Conservation (phyloP, 2,888 invertebrate genomes). For the Himalopsyche japonica region DNA sequence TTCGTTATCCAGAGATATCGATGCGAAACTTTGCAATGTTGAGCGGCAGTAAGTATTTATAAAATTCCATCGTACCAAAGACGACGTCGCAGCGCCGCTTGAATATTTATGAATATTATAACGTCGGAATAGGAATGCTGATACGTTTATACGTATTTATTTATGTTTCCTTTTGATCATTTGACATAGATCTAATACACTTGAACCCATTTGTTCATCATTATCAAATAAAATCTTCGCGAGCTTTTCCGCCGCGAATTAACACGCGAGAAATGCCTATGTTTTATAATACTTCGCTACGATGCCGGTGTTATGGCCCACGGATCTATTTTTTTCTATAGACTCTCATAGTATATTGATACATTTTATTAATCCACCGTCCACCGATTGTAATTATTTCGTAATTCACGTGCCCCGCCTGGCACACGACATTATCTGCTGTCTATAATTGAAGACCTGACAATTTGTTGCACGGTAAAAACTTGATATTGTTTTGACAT, state of each 20-base stretch:
- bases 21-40: background rate
- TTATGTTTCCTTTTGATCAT: background rate
- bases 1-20: background rate
- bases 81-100: background rate
- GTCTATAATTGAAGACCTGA: too few relatives aligned
- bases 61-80: background rate
- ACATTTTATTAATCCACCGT: too few relatives aligned
- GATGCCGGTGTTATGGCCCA: background rate
- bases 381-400: too few relatives aligned
- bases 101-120: background rate
- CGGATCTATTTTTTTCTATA: background rate
- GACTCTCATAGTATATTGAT: too few relatives aligned
- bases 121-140: background rate
- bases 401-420: too few relatives aligned
- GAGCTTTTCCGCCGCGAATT: background rate
- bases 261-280: background rate
- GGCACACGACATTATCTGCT: too few relatives aligned
- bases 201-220: constrained; percentile 26
- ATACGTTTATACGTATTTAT: background rate
- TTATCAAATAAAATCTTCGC: background rate
- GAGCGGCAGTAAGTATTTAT: background rate
- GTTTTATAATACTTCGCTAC: background rate
- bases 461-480: too few relatives aligned
- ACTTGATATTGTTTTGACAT: too few relatives aligned
- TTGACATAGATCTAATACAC: constrained; percentile 23